Conservation (phyloP, 2,113 vertebrate genomes). For the Phocoena phocoena region DNA sequence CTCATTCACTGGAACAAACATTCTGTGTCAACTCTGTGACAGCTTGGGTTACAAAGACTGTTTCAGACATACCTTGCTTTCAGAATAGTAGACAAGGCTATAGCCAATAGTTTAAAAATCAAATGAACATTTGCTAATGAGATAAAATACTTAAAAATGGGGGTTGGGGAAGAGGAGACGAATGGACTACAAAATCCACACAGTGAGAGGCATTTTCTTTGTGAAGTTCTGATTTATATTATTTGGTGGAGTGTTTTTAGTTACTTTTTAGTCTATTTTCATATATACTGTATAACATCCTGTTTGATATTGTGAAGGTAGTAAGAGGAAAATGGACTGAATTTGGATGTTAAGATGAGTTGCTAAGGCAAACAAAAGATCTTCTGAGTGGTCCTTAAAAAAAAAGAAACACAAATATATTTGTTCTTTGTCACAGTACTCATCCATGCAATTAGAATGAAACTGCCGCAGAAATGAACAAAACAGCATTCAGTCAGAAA, state of each 20-base stretch:
- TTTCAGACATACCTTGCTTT: conserved; percentile 12
- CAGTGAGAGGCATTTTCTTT: neutral
- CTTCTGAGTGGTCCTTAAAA: neutral
- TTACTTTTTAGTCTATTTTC: neutral
- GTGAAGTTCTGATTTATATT: neutral
- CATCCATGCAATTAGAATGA: neutral
- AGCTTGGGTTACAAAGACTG: conserved; percentile 22
- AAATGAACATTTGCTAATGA: conserved; percentile 30
- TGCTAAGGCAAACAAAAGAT: neutral
- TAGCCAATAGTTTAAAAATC: neutral
- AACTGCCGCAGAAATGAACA: neutral
- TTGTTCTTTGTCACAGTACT: neutral
- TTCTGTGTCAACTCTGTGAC: neutral
- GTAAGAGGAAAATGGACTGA: conserved; percentile 8
- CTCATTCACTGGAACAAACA: conserved; percentile 26
- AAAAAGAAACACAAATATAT: neutral
- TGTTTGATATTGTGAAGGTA: neutral
- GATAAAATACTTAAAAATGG: conserved; percentile 22
- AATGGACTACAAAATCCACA: neutral
- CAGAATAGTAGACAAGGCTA: neutral
- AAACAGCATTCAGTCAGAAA: neutral
- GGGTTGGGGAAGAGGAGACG: neutral
- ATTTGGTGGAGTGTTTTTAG: neutral
- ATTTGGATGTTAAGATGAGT: neutral
- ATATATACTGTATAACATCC: neutral